Base-by-base conservation (phyloP, 1,140 invertebrate genomes). In the Sipha flava region DNA sequence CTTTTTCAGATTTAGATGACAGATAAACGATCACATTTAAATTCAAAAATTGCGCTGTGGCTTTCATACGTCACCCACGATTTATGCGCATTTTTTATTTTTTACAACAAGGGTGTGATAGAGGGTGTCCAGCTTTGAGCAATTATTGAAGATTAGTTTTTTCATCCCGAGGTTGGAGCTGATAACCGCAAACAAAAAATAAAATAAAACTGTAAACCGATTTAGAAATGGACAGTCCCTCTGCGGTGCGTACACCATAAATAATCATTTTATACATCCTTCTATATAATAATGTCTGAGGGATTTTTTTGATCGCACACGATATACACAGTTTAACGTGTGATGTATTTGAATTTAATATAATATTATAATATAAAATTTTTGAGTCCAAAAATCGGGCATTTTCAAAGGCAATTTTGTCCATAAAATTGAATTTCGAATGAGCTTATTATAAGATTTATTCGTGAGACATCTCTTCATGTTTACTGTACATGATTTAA, bases 81-180 rank as follows among this genome's bases (percentile, higher is more conserved):
- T 77, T 77, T 77, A 77, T 77, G 73, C 73, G 73, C 52, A 77
- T 77, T 77, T 77, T 77, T 77, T 43, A 43, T 57, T 75, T 75
- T 75, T 77, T 77, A 59, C 73, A 54, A 77, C 73, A 77, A 77
- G 73, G 73, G 73, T 59, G 73, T 59, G 73, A 77, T 77, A 77
- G 73, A 77, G 73, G 73, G 73, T 59, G 73, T 77, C 73, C 73
- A 77, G 73, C 73, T 77, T 77, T 77, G 73, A 77, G 52, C 73
- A 77, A 77, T 77, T 77, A 77, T 77, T 77, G 73, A 77, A 77
- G 73, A 77, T 77, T 77, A 77, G 73, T 77, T 77, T 77, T 68
- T 75, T 59, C 26, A 54, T 37, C 18, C 52, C 34, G 21, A 52
- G 73, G 52, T 77, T n/a, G 73, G 31, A 77, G 59, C 73, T 77